phyloP scores from a whole-genome alignment of 1,140 invertebrate species.

The Pseudomyrmex gracilis region DNA sequence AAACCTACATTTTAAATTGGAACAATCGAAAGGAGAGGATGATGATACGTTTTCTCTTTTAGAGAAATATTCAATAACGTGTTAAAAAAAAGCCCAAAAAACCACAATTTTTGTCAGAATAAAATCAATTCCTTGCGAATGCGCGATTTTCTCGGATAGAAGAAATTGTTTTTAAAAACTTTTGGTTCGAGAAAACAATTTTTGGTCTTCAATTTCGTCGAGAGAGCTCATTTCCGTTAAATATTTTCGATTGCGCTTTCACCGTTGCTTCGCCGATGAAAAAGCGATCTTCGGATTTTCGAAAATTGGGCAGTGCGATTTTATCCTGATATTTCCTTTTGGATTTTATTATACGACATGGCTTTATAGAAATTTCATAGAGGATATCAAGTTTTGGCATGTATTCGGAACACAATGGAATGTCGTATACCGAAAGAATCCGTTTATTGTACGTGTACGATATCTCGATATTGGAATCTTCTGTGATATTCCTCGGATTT shows the following conservation, averaged over 20 bases:
- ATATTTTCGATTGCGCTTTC: background rate
- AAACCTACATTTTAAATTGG: conserved; percentile 17
- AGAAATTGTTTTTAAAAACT: background rate
- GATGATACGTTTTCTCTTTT: background rate
- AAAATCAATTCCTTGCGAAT: conserved; percentile 7
- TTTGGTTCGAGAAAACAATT: background rate
- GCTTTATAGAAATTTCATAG: background rate
- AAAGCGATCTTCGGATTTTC: conserved; percentile 2
- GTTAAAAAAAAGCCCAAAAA: background rate
- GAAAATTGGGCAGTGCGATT: conserved; percentile 17
- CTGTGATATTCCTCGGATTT: conserved; percentile 31
- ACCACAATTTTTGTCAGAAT: background rate
- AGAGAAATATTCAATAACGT: background rate
- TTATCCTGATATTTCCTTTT: background rate
- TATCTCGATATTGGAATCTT: conserved; percentile 7
- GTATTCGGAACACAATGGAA: conserved; percentile 11
- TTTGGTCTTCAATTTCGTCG: too few relatives aligned
- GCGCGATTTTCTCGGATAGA: background rate
- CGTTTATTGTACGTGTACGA: background rate
- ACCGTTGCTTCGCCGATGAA: background rate
- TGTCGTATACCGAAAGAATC: background rate
- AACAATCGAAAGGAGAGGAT: background rate
- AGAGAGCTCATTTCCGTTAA: conserved; percentile 3
- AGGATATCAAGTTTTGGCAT: background rate
- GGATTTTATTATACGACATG: background rate